phyloP scores from a whole-genome alignment of 1,140 invertebrate species.

The Lepidostoma basale region DNA sequence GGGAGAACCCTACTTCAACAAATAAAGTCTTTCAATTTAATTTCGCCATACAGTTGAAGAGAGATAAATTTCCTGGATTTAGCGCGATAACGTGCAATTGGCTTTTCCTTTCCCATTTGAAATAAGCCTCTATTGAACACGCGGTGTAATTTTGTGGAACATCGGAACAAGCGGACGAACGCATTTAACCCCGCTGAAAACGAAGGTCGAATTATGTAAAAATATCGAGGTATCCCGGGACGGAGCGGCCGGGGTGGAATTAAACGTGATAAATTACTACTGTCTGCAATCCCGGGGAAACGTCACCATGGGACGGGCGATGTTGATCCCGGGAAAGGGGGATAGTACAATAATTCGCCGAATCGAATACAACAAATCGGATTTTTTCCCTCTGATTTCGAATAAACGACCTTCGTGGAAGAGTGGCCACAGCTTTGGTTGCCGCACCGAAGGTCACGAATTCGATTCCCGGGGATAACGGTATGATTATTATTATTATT shows the following conservation, averaged over 20 bases:
- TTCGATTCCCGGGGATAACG: too few relatives aligned
- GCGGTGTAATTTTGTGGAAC: too few relatives aligned
- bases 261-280: conserved; percentile 1
- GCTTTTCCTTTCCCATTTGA: background rate
- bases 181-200: background rate
- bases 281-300: conserved; percentile 1
- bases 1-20: background rate
- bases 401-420: too few relatives aligned
- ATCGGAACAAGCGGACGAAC: background rate
- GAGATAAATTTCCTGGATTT: background rate
- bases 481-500: too few relatives aligned
- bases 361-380: too few relatives aligned
- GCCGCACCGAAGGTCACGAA: too few relatives aligned
- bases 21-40: background rate
- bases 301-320: background rate
- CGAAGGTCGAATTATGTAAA: background rate
- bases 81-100: background rate
- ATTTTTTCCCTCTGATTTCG: too few relatives aligned
- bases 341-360: too few relatives aligned
- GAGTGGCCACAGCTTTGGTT: too few relatives aligned
- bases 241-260: background rate
- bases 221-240: background rate
- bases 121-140: too few relatives aligned
- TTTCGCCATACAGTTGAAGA: too few relatives aligned
- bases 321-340: background rate